Conservation (phyloP, 2,113 vertebrate genomes). For the Tragulus kanchil region DNA sequence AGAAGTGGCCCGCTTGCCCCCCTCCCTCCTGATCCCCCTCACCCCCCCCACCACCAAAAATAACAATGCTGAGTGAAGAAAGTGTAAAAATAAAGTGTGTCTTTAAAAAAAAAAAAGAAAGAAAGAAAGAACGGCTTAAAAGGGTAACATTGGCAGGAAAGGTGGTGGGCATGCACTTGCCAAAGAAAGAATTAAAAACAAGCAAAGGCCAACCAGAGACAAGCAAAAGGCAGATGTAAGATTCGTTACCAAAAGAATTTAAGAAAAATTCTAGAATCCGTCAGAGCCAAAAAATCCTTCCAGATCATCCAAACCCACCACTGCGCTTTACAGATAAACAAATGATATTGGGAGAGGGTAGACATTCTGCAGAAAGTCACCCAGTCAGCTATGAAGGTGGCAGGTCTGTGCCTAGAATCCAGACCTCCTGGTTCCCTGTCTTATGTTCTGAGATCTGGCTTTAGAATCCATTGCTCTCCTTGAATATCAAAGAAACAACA, state of each 20-base stretch:
- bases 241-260: neutral
- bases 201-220: neutral
- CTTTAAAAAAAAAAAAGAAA: too few species aligned
- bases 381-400: neutral
- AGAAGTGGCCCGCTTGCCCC: too few species aligned
- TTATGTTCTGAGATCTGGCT: neutral
- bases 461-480: neutral
- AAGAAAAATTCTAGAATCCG: slow-evolving; percentile 14
- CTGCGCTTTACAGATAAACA: neutral
- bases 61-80: too few species aligned
- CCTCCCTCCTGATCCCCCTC: too few species aligned
- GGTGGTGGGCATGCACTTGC: neutral
- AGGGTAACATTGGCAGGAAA: neutral
- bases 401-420: neutral
- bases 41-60: too few species aligned
- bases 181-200: neutral
- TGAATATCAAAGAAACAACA: neutral
- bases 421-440: neutral
- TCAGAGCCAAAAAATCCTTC: neutral
- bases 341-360: neutral
- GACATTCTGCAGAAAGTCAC: neutral
- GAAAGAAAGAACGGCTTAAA: neutral
- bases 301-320: neutral
- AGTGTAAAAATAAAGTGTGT: too few species aligned
- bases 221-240: neutral